phyloP scores from a whole-genome alignment of 2,888 invertebrate genomes.

The Cataglyphis rosenhaueri region DNA sequence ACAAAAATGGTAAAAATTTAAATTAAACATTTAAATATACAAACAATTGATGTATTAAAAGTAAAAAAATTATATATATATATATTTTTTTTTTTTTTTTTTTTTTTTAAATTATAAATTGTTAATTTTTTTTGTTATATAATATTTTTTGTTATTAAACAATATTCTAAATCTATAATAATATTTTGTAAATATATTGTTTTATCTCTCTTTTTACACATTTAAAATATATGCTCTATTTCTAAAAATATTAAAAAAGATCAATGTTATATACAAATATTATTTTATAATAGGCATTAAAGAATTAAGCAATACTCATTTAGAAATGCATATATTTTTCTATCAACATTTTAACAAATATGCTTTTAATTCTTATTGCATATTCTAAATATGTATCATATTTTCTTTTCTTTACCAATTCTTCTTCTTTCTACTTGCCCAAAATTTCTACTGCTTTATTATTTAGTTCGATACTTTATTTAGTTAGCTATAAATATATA shows the following conservation, averaged over 20 bases:
- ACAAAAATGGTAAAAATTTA: not conserved
- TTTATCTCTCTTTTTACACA: conserved; percentile 25
- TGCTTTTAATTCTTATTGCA: not conserved
- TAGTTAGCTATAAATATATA: conserved; percentile 23
- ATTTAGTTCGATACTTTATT: not conserved
- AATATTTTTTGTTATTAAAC: not conserved
- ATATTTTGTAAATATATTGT: conserved; percentile 27
- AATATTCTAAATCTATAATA: not conserved
- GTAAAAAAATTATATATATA: not conserved
- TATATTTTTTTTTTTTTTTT: too few species aligned
- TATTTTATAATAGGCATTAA: not conserved
- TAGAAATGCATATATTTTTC: not conserved
- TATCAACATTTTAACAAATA: conserved; percentile 21
- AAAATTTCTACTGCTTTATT: conserved; percentile 21
- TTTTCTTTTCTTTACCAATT: not conserved
- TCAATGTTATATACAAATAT: not conserved
- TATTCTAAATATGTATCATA: too few species aligned
- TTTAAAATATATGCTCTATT: not conserved
- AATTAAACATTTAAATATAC: not conserved
- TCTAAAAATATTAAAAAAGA: conserved; percentile 10
- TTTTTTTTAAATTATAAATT: not conserved
- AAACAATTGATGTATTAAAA: not conserved
- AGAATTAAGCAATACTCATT: not conserved
- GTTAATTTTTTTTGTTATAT: not conserved
- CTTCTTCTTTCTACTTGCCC: not conserved